A percentile compares a stretch with the other conserved stretches of the same genome.
phyloP scores from a whole-genome alignment of 2,888 invertebrate genomes.

The Callyntrura guangdongensis region DNA sequence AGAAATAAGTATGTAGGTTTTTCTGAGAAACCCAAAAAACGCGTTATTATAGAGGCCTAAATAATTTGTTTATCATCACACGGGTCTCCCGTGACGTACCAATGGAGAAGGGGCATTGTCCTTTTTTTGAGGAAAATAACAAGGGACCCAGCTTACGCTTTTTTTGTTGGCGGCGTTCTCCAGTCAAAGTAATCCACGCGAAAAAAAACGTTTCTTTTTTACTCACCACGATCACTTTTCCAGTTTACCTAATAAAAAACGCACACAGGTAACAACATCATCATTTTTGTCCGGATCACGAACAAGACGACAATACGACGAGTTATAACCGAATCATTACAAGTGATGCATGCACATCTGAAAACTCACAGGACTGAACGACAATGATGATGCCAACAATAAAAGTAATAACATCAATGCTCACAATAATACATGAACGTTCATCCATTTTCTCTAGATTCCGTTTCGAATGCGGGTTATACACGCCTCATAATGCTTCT shows the following conservation, averaged over 20 bases:
- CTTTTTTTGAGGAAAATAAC: too few relatives aligned
- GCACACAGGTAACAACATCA: conserved; percentile 42
- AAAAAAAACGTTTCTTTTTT: conserved; percentile 22
- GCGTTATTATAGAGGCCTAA: too few relatives aligned
- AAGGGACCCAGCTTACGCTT: too few relatives aligned
- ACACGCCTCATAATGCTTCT: not conserved
- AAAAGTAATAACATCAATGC: too few relatives aligned
- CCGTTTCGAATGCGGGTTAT: too few relatives aligned
- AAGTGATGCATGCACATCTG: conserved; percentile 14
- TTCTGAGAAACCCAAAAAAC: too few relatives aligned
- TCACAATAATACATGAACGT: conserved; percentile 38
- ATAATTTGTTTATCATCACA: not conserved
- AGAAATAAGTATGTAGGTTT: too few relatives aligned
- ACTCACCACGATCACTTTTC: too few relatives aligned
- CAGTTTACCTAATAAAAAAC: too few relatives aligned
- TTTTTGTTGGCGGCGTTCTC: conserved; percentile 54
- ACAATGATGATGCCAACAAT: not conserved
- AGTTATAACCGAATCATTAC: not conserved
- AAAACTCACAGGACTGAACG: conserved; percentile 13
- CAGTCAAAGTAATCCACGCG: conserved; percentile 59
- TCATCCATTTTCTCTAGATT: conserved; percentile 62
- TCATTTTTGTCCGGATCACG: not conserved
- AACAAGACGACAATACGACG: not conserved
- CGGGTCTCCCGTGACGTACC: too few relatives aligned
- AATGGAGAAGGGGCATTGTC: not conserved